These are phyloP conservation scores for Pogonocichla stellata DNA, from an alignment of 2,113 vertebrate species.

Conservation along the genomic window DNA sequence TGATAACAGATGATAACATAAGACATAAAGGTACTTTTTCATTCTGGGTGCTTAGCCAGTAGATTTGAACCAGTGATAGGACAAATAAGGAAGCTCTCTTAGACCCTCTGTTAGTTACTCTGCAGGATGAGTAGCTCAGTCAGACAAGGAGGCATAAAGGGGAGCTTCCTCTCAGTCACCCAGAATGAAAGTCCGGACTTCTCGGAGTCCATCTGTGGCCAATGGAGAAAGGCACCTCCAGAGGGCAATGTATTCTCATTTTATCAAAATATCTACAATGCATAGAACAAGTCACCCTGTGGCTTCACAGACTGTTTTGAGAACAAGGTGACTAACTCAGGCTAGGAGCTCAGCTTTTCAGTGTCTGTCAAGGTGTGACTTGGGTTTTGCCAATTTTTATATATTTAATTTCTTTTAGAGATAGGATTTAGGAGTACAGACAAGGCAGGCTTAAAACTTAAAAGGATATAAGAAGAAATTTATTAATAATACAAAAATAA, in stretches of 20 bases:
- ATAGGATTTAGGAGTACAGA: too few relatives aligned
- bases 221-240: slow-evolving; percentile 23
- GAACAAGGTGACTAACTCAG: not conserved
- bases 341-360: not conserved
- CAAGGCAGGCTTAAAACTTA: too few relatives aligned
- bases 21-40: not conserved
- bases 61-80: not conserved
- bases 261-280: not conserved
- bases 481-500: too few relatives aligned
- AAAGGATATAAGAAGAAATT: too few relatives aligned
- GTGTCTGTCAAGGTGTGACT: not conserved
- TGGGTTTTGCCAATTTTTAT: too few relatives aligned
- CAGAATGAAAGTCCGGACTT: not conserved
- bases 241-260: slow-evolving; percentile 48
- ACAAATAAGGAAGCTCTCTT: not conserved
- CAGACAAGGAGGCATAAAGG: not conserved
- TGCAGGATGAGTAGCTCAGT: not conserved
- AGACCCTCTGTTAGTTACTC: not conserved
- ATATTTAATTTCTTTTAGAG: too few relatives aligned
- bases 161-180: not conserved
- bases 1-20: not conserved
- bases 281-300: not conserved
- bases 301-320: not conserved
- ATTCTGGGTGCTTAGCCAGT: not conserved
- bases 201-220: not conserved